Conservation (phyloP, 2,113 vertebrate genomes). For the Coptodon rendalli region DNA sequence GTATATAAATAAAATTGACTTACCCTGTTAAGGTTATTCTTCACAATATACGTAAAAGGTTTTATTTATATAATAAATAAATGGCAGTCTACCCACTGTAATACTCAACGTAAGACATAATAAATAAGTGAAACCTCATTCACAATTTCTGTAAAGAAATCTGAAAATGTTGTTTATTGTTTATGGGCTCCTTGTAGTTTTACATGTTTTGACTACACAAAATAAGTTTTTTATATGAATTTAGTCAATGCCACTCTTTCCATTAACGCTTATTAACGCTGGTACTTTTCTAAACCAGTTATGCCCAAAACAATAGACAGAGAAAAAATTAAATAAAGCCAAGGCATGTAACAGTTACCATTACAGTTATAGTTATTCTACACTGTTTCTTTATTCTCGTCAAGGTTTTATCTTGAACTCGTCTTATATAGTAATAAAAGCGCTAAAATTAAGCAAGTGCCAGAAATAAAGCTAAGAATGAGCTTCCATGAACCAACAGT, state of each 20-base stretch:
- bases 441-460: accelerated
- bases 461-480: not conserved
- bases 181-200: not conserved
- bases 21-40: not conserved
- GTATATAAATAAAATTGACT: not conserved
- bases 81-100: accelerated
- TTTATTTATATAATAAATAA: not conserved
- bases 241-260: not conserved
- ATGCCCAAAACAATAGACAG: not conserved
- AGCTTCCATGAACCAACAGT: accelerated
- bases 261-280: not conserved
- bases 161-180: not conserved
- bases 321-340: not conserved
- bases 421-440: not conserved
- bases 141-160: not conserved
- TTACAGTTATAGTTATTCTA: not conserved
- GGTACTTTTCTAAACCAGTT: not conserved
- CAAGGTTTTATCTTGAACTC: accelerated
- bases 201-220: not conserved
- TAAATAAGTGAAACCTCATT: not conserved
- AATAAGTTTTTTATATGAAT: not conserved
- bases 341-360: accelerated
- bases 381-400: not conserved
- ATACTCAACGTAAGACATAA: accelerated
- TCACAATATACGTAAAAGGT: not conserved